Evolutionary conservation across 2,113 vertebrate genomes (phyloP).

Genomic region (Corydoras sp.): DNA sequence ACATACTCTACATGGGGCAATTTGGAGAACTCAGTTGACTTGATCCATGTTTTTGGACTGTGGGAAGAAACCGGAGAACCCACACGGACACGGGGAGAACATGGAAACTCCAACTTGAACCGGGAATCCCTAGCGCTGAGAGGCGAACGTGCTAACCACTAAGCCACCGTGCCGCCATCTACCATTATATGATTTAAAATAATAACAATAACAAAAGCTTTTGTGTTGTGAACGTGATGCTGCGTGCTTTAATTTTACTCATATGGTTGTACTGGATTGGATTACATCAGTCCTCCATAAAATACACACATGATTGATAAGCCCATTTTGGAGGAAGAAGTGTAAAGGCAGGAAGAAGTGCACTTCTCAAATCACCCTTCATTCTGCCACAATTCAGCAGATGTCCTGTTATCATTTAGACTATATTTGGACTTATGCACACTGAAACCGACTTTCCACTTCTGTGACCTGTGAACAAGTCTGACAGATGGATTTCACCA

Average conservation of each 20-base stretch:
- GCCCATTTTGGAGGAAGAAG: no score
- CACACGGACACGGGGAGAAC: no score
- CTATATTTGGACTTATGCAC: slow-evolving; percentile 25
- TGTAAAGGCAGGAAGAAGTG: background rate
- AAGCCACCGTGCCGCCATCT: no score
- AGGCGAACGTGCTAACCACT: no score
- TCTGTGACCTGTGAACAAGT: slow-evolving; percentile 20
- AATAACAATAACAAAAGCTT: background rate
- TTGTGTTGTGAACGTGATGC: background rate
- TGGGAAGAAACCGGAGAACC: no score
- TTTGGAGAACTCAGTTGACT: no score
- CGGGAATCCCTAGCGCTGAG: no score
- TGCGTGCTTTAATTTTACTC: background rate
- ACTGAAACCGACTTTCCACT: slow-evolving; percentile 16
- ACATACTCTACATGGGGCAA: no score
- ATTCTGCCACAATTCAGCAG: slow-evolving; percentile 7
- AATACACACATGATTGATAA: slow-evolving; percentile 3
- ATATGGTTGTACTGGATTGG: no score
- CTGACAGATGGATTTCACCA: slow-evolving; percentile 8
- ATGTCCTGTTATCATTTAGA: slow-evolving; percentile 10
- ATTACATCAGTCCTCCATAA: background rate
- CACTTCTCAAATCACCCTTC: slow-evolving; percentile 1
- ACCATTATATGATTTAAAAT: no score
- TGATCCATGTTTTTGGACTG: no score
- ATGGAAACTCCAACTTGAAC: no score